Conservation (phyloP, 2,888 invertebrate species). For the Noctua janthe region DNA sequence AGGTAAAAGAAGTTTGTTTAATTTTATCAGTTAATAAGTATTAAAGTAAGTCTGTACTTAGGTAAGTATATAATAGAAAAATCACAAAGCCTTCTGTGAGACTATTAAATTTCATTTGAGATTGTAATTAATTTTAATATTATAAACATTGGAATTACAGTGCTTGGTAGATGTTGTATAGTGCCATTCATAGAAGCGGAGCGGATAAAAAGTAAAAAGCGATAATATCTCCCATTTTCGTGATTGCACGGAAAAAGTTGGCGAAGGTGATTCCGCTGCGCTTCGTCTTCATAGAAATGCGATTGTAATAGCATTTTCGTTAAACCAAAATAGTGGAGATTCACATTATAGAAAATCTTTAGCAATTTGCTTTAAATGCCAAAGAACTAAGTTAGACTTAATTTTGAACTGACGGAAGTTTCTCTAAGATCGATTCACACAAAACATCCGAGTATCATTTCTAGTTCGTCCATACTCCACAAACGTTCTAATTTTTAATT, state of each 20-base stretch:
- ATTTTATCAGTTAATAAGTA: conserved; percentile 60
- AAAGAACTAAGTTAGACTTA: conserved; percentile 71
- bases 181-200: conserved; percentile 55
- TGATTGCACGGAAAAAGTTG: background rate
- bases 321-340: conserved; percentile 43
- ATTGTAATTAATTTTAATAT: conserved; percentile 60
- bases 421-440: conserved; percentile 63
- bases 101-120: conserved; percentile 62
- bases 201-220: background rate
- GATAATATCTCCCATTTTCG: conserved; percentile 2
- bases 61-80: conserved; percentile 66
- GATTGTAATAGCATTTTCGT: conserved; percentile 45
- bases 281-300: conserved; percentile 41
- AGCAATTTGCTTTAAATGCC: conserved; percentile 69
- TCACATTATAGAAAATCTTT: conserved; percentile 55
- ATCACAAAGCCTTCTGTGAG: conserved; percentile 76
- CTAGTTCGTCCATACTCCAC: background rate
- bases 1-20: conserved; percentile 48
- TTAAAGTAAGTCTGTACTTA: conserved; percentile 79
- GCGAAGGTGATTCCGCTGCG: background rate
- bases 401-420: conserved; percentile 59
- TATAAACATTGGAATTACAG: conserved; percentile 54
- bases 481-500: background rate
- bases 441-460: background rate
- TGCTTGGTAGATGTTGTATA: conserved; percentile 69